phyloP scores from a whole-genome alignment of 1,140 invertebrate genomes.

The Kradibia gibbosae region DNA sequence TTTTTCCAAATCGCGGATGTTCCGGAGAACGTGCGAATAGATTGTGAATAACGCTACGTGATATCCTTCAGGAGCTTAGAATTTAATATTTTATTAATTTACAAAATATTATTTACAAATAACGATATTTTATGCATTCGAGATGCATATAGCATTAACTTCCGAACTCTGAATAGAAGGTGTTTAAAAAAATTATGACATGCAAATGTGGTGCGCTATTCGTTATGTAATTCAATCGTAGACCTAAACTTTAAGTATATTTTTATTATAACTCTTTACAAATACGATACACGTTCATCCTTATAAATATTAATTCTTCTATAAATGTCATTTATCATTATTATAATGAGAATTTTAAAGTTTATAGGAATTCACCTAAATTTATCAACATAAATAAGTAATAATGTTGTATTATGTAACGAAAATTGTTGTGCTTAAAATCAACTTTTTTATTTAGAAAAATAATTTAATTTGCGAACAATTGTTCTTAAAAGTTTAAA shows the following conservation, averaged over 20 bases:
- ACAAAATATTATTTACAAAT: background rate
- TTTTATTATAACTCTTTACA: no score
- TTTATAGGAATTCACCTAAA: background rate
- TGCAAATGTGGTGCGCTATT: background rate
- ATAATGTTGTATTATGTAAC: background rate
- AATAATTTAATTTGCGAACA: background rate
- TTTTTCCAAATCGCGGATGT: background rate
- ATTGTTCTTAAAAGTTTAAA: background rate
- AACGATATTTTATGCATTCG: background rate
- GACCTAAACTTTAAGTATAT: background rate
- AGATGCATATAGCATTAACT: background rate
- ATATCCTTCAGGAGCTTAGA: background rate
- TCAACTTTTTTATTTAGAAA: background rate
- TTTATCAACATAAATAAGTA: background rate
- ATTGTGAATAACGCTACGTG: constrained; percentile 6
- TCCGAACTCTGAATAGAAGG: background rate
- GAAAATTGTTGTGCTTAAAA: background rate
- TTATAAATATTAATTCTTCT: no score
- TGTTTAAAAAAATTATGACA: background rate
- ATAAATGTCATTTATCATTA: no score
- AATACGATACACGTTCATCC: no score
- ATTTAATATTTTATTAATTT: constrained; percentile 10
- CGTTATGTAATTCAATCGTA: background rate
- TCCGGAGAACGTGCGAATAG: constrained; percentile 6
- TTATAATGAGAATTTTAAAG: no score